phyloP scores from a whole-genome alignment of 1,140 invertebrate genomes.

The Hetaerina americana region DNA sequence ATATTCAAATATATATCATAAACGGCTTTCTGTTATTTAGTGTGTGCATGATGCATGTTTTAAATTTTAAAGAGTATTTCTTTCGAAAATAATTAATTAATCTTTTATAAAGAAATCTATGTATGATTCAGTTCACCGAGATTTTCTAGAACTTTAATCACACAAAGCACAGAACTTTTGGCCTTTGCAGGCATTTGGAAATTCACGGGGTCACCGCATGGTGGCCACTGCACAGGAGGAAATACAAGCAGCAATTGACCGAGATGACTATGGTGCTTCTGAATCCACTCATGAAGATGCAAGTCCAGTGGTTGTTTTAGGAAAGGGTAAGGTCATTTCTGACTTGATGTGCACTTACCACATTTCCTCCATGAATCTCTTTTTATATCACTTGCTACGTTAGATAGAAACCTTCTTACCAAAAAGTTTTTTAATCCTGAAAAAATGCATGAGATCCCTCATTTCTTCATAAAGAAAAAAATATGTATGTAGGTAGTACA shows the following conservation, averaged over 20 bases:
- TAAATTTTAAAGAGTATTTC: not conserved
- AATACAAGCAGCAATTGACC: constrained; percentile 8
- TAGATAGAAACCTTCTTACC: too few species aligned
- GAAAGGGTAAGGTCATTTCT: constrained; percentile 31
- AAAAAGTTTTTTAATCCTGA: too few species aligned
- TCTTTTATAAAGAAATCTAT: constrained; percentile 1
- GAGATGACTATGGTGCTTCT: constrained; percentile 4
- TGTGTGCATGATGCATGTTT: not conserved
- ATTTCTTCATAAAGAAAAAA: too few species aligned
- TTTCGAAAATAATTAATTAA: not conserved
- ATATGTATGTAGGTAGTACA: too few species aligned
- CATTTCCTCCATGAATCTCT: constrained; percentile 4
- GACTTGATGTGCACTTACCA: too few species aligned
- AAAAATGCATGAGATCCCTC: too few species aligned
- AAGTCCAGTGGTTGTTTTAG: constrained; percentile 26
- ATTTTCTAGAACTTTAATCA: constrained; percentile 17
- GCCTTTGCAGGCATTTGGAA: constrained; percentile 54
- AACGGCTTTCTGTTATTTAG: too few species aligned
- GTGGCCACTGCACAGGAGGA: constrained; percentile 18
- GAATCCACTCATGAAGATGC: constrained; percentile 14
- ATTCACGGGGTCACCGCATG: constrained; percentile 41
- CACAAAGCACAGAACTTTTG: constrained; percentile 44
- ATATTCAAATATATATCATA: too few species aligned
- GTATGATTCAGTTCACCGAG: not conserved
- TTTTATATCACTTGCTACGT: too few species aligned